These are phyloP conservation scores for Pterostichus niger DNA, from an alignment of 2,888 invertebrate genomes.

Conservation along the genomic window DNA sequence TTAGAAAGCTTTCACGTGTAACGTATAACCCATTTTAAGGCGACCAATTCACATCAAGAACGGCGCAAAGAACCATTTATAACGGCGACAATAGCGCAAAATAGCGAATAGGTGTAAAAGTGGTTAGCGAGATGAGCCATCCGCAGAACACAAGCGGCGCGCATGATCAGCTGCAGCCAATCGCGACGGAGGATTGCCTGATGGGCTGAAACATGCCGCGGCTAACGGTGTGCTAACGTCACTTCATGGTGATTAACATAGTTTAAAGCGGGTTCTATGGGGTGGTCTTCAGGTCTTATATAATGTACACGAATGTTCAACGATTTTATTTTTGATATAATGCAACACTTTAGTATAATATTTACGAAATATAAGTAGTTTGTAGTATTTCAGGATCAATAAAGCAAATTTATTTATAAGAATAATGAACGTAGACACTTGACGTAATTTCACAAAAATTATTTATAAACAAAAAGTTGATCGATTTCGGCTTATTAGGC, in stretches of 20 bases:
- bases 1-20: slow-evolving; percentile 70
- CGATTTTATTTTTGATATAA: background rate
- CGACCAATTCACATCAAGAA: slow-evolving; percentile 72
- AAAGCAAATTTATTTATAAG: no score
- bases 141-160: slow-evolving; percentile 69
- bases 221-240: background rate
- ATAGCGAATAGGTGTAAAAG: slow-evolving; percentile 72
- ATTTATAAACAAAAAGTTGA: no score
- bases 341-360: background rate
- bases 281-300: background rate
- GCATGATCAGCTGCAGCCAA: slow-evolving; percentile 69
- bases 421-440: no score
- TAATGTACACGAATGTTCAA: background rate
- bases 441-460: no score
- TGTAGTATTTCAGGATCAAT: no score
- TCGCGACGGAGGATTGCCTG: background rate
- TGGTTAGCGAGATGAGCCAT: slow-evolving; percentile 70
- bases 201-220: slow-evolving; percentile 35
- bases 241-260: slow-evolving; percentile 10
- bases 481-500: no score
- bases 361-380: no score
- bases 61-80: slow-evolving; percentile 73
- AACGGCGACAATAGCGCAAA: slow-evolving; percentile 73
- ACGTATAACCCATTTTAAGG: slow-evolving; percentile 73
- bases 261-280: slow-evolving; percentile 10